Conservation (phyloP, 2,113 vertebrate species). For the Periophthalmodon schlosseri region DNA sequence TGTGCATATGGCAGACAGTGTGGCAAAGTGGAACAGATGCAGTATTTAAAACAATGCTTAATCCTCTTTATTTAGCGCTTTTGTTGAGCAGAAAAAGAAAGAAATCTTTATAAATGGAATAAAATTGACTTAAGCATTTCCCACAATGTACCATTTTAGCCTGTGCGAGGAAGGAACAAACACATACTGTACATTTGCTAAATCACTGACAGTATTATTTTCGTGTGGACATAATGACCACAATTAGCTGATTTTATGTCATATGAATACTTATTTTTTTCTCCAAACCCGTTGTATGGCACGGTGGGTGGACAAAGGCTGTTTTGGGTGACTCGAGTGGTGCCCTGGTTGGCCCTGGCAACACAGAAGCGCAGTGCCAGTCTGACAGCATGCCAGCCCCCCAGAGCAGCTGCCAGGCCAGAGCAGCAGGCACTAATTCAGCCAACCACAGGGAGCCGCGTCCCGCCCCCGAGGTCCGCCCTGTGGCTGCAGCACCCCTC, state of each 20-base stretch:
- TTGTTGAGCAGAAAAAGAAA: background rate
- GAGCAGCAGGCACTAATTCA: conserved; percentile 74
- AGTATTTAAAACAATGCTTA: too few species aligned
- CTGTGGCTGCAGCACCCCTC: conserved; percentile 47
- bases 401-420: conserved; percentile 69
- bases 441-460: conserved; percentile 65
- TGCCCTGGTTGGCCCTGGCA: conserved; percentile 67
- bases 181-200: too few species aligned
- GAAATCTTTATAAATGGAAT: background rate
- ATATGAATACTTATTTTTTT: conserved; percentile 62
- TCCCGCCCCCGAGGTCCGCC: conserved; percentile 36
- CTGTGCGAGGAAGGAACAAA: background rate
- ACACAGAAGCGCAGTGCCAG: conserved; percentile 55
- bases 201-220: conserved; percentile 31
- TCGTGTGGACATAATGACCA: conserved; percentile 48
- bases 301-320: conserved; percentile 56
- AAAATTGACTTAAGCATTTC: background rate
- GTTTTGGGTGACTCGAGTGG: conserved; percentile 35
- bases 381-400: conserved; percentile 65
- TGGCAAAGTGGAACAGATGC: too few species aligned
- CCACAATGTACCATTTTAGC: too few species aligned
- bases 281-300: conserved; percentile 40
- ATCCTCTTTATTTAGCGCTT: too few species aligned
- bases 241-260: conserved; percentile 62
- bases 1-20: too few species aligned